A percentile compares a stretch with the other conserved stretches of the same genome.
Conservation (phyloP, 2,797 vertebrate genomes). For the Phrynocephalus vlangalii region DNA sequence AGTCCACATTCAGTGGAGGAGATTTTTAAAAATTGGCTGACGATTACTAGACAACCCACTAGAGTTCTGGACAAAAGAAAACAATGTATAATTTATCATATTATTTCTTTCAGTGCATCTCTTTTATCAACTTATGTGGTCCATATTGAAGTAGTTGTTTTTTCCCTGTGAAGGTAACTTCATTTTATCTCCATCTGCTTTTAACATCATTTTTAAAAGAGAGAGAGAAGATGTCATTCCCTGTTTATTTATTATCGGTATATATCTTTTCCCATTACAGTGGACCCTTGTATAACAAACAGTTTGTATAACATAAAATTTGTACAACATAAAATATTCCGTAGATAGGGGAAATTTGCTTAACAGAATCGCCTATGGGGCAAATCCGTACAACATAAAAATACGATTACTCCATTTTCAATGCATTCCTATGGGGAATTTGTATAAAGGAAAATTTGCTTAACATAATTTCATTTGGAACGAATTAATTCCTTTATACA, state of each 20-base stretch:
- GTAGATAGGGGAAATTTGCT: no score
- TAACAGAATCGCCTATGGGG: no score
- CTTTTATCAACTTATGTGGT: conserved; percentile 76
- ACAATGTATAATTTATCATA: conserved; percentile 12
- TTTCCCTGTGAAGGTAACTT: conserved; percentile 56
- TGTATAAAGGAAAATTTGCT: no score
- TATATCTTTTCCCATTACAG: background rate
- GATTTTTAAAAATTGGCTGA: conserved; percentile 43
- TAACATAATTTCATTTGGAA: no score
- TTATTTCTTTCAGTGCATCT: conserved; percentile 58
- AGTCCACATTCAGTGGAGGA: conserved; percentile 29
- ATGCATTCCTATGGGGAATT: no score
- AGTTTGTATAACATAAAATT: no score
- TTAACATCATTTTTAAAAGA: conserved; percentile 27
- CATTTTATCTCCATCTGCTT: conserved; percentile 61
- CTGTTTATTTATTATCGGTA: conserved; percentile 9
- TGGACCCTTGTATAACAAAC: no score
- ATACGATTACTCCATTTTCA: no score
- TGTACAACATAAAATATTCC: no score
- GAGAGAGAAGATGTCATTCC: background rate
- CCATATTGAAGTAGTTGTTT: conserved; percentile 78
- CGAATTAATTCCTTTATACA: no score
- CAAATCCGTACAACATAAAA: no score
- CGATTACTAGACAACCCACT: conserved; percentile 39
- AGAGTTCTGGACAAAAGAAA: conserved; percentile 14